These are phyloP conservation scores for Rhagium mordax DNA, from an alignment of 2,888 invertebrate species.

Conservation along the genomic window DNA sequence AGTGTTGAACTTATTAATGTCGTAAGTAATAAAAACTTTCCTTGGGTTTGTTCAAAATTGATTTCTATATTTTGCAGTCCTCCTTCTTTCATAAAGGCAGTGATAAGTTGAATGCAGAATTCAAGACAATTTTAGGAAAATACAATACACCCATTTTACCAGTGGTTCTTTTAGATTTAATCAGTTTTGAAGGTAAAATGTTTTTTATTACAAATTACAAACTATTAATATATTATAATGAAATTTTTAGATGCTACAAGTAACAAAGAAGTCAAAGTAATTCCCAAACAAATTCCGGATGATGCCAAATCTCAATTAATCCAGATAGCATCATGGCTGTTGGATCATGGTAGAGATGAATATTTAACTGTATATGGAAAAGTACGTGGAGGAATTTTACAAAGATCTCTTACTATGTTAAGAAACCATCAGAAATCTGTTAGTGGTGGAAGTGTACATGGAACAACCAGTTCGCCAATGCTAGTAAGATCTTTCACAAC, in stretches of 20 bases:
- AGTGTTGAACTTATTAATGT: slow-evolving; percentile 96
- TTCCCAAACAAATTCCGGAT: slow-evolving; percentile 80
- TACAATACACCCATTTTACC: slow-evolving; percentile 91
- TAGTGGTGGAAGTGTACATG: slow-evolving; percentile 83
- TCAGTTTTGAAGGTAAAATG: slow-evolving; percentile 73
- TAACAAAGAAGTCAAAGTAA: slow-evolving; percentile 63
- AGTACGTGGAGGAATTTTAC: slow-evolving; percentile 83
- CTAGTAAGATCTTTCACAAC: slow-evolving; percentile 72
- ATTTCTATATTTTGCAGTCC: slow-evolving; percentile 71
- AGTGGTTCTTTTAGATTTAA: slow-evolving; percentile 89
- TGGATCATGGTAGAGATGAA: slow-evolving; percentile 81
- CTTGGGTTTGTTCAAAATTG: neutral
- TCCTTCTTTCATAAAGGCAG: slow-evolving; percentile 87
- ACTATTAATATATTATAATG: neutral
- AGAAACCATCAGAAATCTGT: slow-evolving; percentile 86
- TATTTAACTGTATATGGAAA: slow-evolving; percentile 84
- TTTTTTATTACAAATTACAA: neutral
- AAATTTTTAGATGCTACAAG: slow-evolving; percentile 44
- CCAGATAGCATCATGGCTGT: slow-evolving; percentile 89
- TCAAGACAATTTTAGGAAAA: slow-evolving; percentile 87
- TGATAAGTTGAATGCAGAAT: slow-evolving; percentile 88
- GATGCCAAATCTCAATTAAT: slow-evolving; percentile 81
- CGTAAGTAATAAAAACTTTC: slow-evolving; percentile 73
- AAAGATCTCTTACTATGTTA: slow-evolving; percentile 82
- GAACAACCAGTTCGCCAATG: slow-evolving; percentile 73